Evolutionary conservation across 2,888 invertebrate species (phyloP), one percentile per base, ranked within the genome.

Genomic region (Thereva unica): DNA sequence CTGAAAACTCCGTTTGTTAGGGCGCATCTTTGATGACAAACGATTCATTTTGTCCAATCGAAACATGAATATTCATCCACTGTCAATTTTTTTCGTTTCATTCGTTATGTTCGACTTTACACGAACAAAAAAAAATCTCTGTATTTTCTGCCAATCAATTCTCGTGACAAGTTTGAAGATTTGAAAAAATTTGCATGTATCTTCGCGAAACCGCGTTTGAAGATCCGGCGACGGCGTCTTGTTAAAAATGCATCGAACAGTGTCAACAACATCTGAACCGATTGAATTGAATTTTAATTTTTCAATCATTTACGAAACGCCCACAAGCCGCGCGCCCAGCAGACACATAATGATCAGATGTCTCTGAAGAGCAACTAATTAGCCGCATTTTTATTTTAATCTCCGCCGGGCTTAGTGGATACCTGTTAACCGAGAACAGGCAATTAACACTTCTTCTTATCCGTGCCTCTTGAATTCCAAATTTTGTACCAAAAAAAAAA

Each of bases 401-500:
- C 50, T 40, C 49, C 35, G n/a, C n/a, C 40, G 9, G 23, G 23
- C 23, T 23, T 23, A 23, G 23, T 23, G 23, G 50, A 49, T 40
- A 61, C 61, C 50, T 61, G 61, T 61, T 61, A 61, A 49, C 49
- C 38, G 49, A 61, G 50, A 61, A 61, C 41, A 61, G 49, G 50
- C 49, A 61, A 61, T 61, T 50, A 61, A 61, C 61, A 61, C 61
- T 61, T 50, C 50, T 50, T 50, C 35, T 23, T 50, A 34, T 50
- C 7, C 7, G 38, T 3, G 10, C 6, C 38, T 23, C 5, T 23
- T 35, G 50, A 23, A 23, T 23, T 23, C 23, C 23, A 23, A 23
- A 23, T 23, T 23, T 23, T 23, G 42, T 34, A 35, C n/a, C n/a
- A n/a, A n/a, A 35, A 42, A 61, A 61, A 61, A 61, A 61, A 47